A percentile compares a stretch with the other conserved stretches of the same genome.
These are phyloP conservation scores for Aegithalos caudatus DNA, from an alignment of 2,113 vertebrate species.

Conservation along the genomic window DNA sequence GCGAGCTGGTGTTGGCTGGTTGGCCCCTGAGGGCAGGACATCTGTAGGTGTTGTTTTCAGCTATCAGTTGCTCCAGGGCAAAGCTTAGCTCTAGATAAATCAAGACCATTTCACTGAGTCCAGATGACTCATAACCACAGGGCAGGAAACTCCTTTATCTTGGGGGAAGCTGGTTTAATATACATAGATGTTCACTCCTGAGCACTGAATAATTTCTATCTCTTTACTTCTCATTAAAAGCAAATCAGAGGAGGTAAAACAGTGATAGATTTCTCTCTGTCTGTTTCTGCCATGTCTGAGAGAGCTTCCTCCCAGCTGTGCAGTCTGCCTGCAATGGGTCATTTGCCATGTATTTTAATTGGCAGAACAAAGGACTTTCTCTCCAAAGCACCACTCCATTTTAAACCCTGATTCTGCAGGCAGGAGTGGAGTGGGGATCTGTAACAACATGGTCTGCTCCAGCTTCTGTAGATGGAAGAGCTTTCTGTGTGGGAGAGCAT, in stretches of 20 bases:
- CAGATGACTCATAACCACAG: slow-evolving; percentile 35
- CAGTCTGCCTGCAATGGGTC: neutral
- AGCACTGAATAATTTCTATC: slow-evolving; percentile 14
- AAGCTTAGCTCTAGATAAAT: slow-evolving; percentile 38
- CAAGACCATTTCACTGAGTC: neutral
- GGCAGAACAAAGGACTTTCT: neutral
- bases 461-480: neutral
- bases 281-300: neutral
- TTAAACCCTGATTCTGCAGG: neutral
- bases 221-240: slow-evolving; percentile 30
- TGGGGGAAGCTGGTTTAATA: neutral
- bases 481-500: neutral
- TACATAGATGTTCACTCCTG: slow-evolving; percentile 13
- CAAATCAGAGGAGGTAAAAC: neutral
- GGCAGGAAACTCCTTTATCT: slow-evolving; percentile 40
- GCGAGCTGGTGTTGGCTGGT: neutral
- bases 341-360: neutral
- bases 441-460: neutral
- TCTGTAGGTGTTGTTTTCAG: neutral
- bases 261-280: neutral
- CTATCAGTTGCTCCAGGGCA: neutral
- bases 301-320: neutral
- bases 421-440: neutral
- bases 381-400: neutral
- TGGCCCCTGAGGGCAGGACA: neutral